Evolutionary conservation across 2,113 vertebrate genomes (phyloP).

Genomic region (Corythoichthys intestinalis): DNA sequence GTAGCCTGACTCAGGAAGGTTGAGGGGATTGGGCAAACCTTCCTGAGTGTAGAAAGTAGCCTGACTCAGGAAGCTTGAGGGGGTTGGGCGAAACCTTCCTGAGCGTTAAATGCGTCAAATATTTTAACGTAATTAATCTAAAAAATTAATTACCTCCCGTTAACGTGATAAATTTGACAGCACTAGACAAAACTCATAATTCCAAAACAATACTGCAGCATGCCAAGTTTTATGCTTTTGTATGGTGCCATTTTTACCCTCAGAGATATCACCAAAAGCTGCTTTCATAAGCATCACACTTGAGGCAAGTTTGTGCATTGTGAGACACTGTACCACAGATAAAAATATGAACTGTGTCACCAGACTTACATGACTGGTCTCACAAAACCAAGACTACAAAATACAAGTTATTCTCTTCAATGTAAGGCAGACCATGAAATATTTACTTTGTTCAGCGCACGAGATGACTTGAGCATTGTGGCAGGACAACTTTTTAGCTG

Average conservation of each 20-base stretch:
- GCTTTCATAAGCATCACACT: background rate
- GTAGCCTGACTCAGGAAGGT: no score
- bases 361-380: background rate
- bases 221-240: background rate
- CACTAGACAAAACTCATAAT: background rate
- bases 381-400: background rate
- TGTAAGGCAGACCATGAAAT: background rate
- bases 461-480: background rate
- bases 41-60: no score
- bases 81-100: no score
- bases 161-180: no score
- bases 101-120: no score
- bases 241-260: background rate
- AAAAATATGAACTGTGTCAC: background rate
- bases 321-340: background rate
- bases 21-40: no score
- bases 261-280: background rate
- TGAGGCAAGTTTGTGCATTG: background rate
- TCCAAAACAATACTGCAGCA: background rate
- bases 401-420: background rate
- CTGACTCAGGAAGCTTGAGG: no score
- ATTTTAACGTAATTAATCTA: no score
- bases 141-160: no score
- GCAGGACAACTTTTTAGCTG: background rate
- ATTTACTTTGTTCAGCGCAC: background rate